Base-by-base conservation (phyloP, 2,113 vertebrate species). In the Baryphthengus martii region DNA sequence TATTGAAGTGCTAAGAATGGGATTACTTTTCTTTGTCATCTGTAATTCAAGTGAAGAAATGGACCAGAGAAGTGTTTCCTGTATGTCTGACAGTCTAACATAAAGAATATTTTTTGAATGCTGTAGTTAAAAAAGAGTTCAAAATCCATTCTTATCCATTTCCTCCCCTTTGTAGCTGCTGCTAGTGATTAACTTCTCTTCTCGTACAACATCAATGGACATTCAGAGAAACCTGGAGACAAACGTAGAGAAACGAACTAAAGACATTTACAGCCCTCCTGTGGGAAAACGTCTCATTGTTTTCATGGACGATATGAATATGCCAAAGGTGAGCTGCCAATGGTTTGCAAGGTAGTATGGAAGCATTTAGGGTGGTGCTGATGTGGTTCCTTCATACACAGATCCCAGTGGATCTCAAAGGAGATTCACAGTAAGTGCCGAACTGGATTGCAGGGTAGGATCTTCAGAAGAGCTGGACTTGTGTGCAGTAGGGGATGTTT, bases 281-380 rank as follows among this genome's bases (percentile, higher is more conserved):
- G 98, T 99, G 98, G 99, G 99, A 23, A 99, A 99, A 62, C 98
- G 98, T 56, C 98, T 99, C 13, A 94, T 99, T 73, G 98, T 99
- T 49, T 99, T 99, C 95, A 99, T 99, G 97, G 99, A 99, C 82
- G 99, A 99, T 82, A 98, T 99, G 98, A 99, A 99, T 61, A 99
- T 99, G 99, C 99, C 99, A 37, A 98, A 98, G 98, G 99, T 99
- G 85, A 82, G 65, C 5, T 37, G n/a, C 40, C 44, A 63, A 1
- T 16, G 19, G 21, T 45, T 90, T 21, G n/a, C 37, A 50, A 40
- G 31, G 24, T 58, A 55, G 5, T 37, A 14, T 4, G 28, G 79
- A 82, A 88, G 39, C 18, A 16, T 52, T n/a, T 70, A 11, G 24
- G 40, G 11, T 70, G 35, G 62, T 45, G 61, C 28, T 61, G 44